These are phyloP conservation scores for Lordiphosa clarofinis DNA, from an alignment of 1,140 invertebrate genomes.

Conservation along the genomic window DNA sequence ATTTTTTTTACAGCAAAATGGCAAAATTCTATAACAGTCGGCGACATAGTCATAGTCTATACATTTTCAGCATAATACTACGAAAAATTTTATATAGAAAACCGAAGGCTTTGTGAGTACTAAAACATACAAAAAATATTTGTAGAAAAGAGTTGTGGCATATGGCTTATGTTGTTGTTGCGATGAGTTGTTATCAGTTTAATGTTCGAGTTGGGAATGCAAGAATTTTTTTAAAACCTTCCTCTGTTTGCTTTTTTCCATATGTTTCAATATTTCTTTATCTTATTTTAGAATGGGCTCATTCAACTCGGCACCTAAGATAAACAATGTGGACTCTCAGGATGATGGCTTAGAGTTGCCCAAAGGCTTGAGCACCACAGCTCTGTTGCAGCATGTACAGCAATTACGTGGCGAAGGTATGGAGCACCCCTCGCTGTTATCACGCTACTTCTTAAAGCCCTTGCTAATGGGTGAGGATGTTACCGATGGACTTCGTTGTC, in stretches of 20 bases:
- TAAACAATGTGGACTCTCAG: slow-evolving; percentile 84
- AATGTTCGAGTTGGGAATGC: neutral
- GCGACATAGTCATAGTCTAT: slow-evolving; percentile 68
- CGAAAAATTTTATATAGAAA: slow-evolving; percentile 70
- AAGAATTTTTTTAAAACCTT: neutral
- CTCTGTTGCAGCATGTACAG: slow-evolving; percentile 82
- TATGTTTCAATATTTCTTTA: neutral
- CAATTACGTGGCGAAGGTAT: slow-evolving; percentile 52
- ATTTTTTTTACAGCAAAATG: slow-evolving; percentile 52
- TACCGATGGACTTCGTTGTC: slow-evolving; percentile 76
- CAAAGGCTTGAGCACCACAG: slow-evolving; percentile 80
- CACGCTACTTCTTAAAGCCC: slow-evolving; percentile 64
- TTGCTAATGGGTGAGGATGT: slow-evolving; percentile 42
- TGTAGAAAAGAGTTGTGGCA: slow-evolving; percentile 8
- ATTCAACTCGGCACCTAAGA: slow-evolving; percentile 85
- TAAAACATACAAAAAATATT: slow-evolving; percentile 12
- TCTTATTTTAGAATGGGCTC: slow-evolving; percentile 84
- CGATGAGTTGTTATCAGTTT: slow-evolving; percentile 6
- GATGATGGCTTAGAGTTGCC: slow-evolving; percentile 83
- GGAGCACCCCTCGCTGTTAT: slow-evolving; percentile 55
- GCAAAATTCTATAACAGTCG: slow-evolving; percentile 42
- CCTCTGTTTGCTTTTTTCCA: neutral
- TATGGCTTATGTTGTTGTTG: slow-evolving; percentile 11
- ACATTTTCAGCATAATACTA: slow-evolving; percentile 70
- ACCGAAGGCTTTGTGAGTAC: slow-evolving; percentile 70